A percentile compares a stretch with the other conserved stretches of the same genome.
Evolutionary conservation across 2,888 invertebrate genomes (phyloP).

Genomic region (Nephrotoma guestfalica): DNA sequence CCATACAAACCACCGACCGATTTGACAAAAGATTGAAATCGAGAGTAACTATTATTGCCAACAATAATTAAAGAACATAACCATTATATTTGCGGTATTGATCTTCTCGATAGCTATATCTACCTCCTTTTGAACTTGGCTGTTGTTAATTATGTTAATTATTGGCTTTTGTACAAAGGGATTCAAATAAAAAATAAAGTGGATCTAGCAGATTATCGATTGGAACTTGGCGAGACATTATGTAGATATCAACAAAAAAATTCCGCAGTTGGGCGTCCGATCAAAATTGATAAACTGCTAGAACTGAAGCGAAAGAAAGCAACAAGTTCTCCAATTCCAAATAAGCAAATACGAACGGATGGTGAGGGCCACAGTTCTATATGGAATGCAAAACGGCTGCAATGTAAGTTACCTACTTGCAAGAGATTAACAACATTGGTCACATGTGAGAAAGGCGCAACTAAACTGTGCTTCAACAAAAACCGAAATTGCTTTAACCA

Average conservation of each 20-base stretch:
- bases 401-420: slow-evolving; percentile 1
- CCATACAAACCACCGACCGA: neutral
- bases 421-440: neutral
- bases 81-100: neutral
- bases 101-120: neutral
- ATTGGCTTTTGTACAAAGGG: too few species aligned
- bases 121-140: too few species aligned
- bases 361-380: neutral
- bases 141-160: too few species aligned
- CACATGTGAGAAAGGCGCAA: neutral
- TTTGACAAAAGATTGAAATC: neutral
- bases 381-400: neutral
- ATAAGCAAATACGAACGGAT: neutral
- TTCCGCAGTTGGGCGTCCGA: neutral
- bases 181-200: too few species aligned
- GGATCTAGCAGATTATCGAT: neutral
- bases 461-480: too few species aligned
- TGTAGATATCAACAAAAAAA: neutral
- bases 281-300: neutral
- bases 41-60: neutral
- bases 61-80: neutral
- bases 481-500: too few species aligned
- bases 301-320: neutral
- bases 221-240: neutral
- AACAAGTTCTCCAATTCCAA: neutral